Evolutionary conservation across 2,888 invertebrate genomes (phyloP).

Genomic region (Caenorhabditis drosophilae): DNA sequence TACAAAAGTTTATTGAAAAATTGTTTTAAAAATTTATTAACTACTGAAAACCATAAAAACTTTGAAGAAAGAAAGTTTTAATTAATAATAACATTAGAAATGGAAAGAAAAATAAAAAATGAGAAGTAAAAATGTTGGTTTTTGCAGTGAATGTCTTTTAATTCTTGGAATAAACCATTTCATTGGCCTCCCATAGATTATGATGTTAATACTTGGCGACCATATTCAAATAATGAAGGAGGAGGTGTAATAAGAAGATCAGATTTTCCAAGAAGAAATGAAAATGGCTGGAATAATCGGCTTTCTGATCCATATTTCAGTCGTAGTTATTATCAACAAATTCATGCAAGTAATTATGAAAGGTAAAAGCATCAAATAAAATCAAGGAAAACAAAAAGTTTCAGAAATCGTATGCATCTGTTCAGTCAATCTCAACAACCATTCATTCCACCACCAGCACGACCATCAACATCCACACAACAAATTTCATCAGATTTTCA

Average conservation of each 20-base stretch:
- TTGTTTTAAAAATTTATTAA: too few species aligned
- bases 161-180: not conserved
- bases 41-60: too few species aligned
- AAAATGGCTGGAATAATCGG: constrained; percentile 13
- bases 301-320: constrained; percentile 17
- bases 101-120: constrained; percentile 5
- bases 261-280: not conserved
- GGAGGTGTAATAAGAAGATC: constrained; percentile 12
- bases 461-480: not conserved
- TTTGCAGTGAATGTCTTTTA: constrained; percentile 25
- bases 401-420: constrained; percentile 23
- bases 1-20: too few species aligned
- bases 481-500: too few species aligned
- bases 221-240: constrained; percentile 11
- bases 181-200: not conserved
- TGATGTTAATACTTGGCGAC: constrained; percentile 14
- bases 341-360: constrained; percentile 10
- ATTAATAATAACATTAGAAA: too few species aligned
- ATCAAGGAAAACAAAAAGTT: too few species aligned
- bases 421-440: constrained; percentile 13
- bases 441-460: constrained; percentile 1
- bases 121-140: constrained; percentile 1
- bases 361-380: too few species aligned
- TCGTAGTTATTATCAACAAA: constrained; percentile 1
- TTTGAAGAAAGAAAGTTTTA: too few species aligned